Evolutionary conservation across 2,113 vertebrate genomes (phyloP).

Genomic region (Blennius ocellaris): DNA sequence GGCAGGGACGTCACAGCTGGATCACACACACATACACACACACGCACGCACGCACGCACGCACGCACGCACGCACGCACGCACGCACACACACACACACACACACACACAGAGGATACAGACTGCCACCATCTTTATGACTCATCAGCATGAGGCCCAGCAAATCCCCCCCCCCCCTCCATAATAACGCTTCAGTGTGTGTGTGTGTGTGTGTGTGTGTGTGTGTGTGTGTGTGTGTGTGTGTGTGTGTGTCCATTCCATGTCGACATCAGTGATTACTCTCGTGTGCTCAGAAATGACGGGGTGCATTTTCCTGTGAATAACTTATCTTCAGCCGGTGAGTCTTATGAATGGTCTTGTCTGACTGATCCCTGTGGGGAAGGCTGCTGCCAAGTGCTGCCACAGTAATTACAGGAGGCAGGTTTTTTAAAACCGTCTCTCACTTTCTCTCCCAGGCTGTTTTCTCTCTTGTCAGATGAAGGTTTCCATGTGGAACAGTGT

Average conservation of each 20-base stretch:
- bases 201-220: too few species aligned
- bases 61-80: slow-evolving; percentile 30
- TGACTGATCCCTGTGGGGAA: slow-evolving; percentile 49
- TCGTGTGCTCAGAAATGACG: slow-evolving; percentile 17
- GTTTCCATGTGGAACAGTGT: neutral
- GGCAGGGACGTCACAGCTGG: neutral
- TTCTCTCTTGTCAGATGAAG: slow-evolving; percentile 41
- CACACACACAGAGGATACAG: too few species aligned
- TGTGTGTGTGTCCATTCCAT: slow-evolving; percentile 57
- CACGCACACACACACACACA: too few species aligned
- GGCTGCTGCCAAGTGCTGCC: slow-evolving; percentile 37
- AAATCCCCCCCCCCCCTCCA: too few species aligned
- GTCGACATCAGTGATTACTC: slow-evolving; percentile 39
- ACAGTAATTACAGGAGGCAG: slow-evolving; percentile 59
- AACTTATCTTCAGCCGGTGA: slow-evolving; percentile 17
- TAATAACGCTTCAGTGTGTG: too few species aligned
- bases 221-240: too few species aligned
- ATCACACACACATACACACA: slow-evolving; percentile 6
- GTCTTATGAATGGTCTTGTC: slow-evolving; percentile 40
- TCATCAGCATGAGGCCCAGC: too few species aligned
- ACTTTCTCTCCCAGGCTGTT: slow-evolving; percentile 35
- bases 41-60: slow-evolving; percentile 29
- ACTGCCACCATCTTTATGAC: too few species aligned
- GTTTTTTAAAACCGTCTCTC: slow-evolving; percentile 34
- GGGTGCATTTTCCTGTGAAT: slow-evolving; percentile 42